Percentiles rank a stretch among this genome's conserved stretches.
These are phyloP conservation scores for Odontesthes bonariensis DNA, from an alignment of 2,113 vertebrate species.

Conservation along the genomic window DNA sequence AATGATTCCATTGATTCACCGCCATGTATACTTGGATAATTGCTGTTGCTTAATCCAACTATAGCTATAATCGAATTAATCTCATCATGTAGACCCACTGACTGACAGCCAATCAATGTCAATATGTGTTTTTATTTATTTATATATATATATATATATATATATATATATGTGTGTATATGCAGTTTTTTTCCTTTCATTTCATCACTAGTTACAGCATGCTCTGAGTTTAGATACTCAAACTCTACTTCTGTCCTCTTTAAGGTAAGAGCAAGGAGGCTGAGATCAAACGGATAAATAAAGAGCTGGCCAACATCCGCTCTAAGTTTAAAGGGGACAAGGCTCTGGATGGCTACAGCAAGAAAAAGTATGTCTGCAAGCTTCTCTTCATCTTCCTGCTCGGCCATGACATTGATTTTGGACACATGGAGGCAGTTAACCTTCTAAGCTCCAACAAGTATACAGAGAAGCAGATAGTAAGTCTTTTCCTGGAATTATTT, in stretches of 20 bases:
- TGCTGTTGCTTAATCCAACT: no score
- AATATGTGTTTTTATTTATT: no score
- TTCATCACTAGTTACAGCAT: background rate
- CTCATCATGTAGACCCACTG: no score
- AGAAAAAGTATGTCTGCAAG: slow-evolving; percentile 96
- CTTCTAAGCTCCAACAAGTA: slow-evolving; percentile 96
- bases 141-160: no score
- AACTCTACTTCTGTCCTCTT: background rate
- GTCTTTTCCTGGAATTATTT: slow-evolving; percentile 43
- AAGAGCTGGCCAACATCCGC: slow-evolving; percentile 94
- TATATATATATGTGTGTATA: no score
- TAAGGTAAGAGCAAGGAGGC: slow-evolving; percentile 96
- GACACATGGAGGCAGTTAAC: slow-evolving; percentile 96
- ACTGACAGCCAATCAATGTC: no score
- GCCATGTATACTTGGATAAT: no score
- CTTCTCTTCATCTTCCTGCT: slow-evolving; percentile 95
- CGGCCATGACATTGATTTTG: slow-evolving; percentile 95
- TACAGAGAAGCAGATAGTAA: slow-evolving; percentile 96
- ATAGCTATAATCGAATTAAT: no score
- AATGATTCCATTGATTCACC: no score
- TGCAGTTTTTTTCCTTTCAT: no score
- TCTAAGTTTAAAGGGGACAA: slow-evolving; percentile 97
- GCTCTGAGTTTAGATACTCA: background rate
- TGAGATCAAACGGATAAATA: slow-evolving; percentile 94
- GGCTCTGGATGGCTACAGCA: slow-evolving; percentile 94